These are phyloP conservation scores for Achlya flavicornis DNA, from an alignment of 2,888 invertebrate species.

Conservation along the genomic window DNA sequence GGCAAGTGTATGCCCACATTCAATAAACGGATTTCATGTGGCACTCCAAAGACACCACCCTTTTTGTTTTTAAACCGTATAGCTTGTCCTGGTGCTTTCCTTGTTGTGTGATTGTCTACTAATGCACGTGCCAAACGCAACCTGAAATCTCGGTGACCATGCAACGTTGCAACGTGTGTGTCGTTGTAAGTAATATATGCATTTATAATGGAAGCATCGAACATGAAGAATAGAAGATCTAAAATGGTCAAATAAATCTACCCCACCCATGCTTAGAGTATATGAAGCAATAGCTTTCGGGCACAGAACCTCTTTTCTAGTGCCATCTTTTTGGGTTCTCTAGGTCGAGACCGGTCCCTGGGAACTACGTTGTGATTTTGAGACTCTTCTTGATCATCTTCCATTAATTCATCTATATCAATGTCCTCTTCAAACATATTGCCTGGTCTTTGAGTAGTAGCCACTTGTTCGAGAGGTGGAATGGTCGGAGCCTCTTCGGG, in stretches of 20 bases:
- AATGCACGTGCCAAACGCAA: background rate
- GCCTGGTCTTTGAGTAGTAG: no score
- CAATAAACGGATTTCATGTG: no score
- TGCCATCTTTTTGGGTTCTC: conserved; percentile 20
- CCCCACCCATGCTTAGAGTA: conserved; percentile 18
- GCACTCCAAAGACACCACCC: no score
- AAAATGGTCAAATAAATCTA: conserved; percentile 16
- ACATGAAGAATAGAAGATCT: no score
- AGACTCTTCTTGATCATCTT: conserved; percentile 24
- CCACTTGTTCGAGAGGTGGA: no score
- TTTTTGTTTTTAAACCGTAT: no score
- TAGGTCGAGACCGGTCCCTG: conserved; percentile 25
- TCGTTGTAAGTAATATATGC: background rate
- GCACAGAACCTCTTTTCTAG: conserved; percentile 15
- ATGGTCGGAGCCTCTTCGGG: no score
- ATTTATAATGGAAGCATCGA: no score
- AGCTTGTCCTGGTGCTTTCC: background rate
- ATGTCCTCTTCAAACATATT: background rate
- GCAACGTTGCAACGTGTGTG: background rate
- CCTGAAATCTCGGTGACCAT: no score
- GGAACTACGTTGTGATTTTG: conserved; percentile 19
- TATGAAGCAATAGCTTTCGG: conserved; percentile 19
- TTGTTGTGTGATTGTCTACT: background rate
- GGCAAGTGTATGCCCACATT: no score
- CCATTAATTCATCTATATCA: no score